Percentiles rank a stretch among this genome's conserved stretches.
These are phyloP conservation scores for Cherax quadricarinatus DNA, from an alignment of 1,140 invertebrate genomes.

Conservation along the genomic window DNA sequence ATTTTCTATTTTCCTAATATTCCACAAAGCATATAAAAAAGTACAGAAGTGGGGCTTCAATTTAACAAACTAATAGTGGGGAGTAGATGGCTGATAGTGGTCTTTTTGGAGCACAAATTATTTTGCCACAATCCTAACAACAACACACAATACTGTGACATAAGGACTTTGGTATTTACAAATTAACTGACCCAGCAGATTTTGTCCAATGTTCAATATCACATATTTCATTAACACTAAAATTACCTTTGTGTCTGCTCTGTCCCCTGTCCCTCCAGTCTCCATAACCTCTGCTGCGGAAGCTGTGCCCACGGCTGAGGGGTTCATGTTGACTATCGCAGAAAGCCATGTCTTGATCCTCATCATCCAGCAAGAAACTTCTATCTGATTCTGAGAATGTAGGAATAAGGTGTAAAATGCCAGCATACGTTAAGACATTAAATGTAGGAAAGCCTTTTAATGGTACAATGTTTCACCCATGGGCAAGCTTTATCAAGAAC, in stretches of 20 bases:
- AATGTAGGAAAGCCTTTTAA: not conserved
- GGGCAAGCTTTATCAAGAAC: too few species aligned
- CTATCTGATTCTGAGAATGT: conserved; percentile 19
- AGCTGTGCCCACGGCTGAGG: not conserved
- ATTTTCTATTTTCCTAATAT: too few species aligned
- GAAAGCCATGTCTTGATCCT: conserved; percentile 32
- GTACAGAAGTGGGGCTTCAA: too few species aligned
- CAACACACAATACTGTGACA: too few species aligned
- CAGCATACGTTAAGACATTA: not conserved
- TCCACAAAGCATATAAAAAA: too few species aligned
- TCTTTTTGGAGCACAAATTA: too few species aligned
- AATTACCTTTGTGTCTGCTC: conserved; percentile 1
- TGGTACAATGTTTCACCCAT: not conserved
- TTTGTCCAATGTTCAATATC: too few species aligned
- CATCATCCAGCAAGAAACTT: not conserved
- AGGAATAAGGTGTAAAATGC: not conserved
- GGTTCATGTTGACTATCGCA: not conserved
- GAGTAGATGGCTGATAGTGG: too few species aligned
- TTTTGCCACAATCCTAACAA: too few species aligned
- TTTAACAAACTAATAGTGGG: too few species aligned
- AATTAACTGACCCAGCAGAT: too few species aligned
- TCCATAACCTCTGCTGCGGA: not conserved
- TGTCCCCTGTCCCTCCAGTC: not conserved
- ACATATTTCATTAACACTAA: not conserved
- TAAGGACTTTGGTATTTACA: too few species aligned